A percentile compares a stretch with the other conserved stretches of the same genome.
Conservation (phyloP, 1,140 invertebrate genomes). For the Philaenus spumarius region DNA sequence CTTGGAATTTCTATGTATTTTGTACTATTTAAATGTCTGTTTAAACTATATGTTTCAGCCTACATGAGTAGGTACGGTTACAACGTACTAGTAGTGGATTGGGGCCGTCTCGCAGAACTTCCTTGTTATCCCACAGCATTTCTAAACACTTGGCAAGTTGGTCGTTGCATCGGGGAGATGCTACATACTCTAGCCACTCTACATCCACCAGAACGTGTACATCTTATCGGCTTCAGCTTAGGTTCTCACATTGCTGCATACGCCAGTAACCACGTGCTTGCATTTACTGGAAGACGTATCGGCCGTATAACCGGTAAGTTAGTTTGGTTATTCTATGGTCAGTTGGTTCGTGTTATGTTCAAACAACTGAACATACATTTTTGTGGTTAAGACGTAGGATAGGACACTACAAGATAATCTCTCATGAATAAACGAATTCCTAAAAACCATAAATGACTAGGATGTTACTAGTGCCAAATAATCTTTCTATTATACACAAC, state of each 20-base stretch:
- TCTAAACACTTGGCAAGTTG: conserved; percentile 54
- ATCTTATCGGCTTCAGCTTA: conserved; percentile 63
- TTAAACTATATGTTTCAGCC: no score
- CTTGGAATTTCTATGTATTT: no score
- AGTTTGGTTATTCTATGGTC: no score
- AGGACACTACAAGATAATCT: no score
- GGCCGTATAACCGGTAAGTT: conserved; percentile 54
- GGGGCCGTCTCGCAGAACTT: conserved; percentile 49
- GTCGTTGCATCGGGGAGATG: conserved; percentile 41
- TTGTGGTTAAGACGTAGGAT: no score
- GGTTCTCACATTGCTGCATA: conserved; percentile 56
- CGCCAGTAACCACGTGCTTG: conserved; percentile 45
- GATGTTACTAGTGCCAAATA: no score
- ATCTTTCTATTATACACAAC: no score
- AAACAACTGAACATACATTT: no score
- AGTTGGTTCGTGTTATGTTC: no score
- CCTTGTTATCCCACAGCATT: conserved; percentile 59
- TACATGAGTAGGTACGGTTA: conserved; percentile 51
- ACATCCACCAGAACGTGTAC: conserved; percentile 43
- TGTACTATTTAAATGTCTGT: no score
- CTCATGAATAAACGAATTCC: no score
- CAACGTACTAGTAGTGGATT: conserved; percentile 60
- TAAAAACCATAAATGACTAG: no score
- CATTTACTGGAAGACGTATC: conserved; percentile 39
- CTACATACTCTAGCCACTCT: conserved; percentile 26